Conservation (phyloP, 2,113 vertebrate genomes). For the Myanophis thanlyinensis region DNA sequence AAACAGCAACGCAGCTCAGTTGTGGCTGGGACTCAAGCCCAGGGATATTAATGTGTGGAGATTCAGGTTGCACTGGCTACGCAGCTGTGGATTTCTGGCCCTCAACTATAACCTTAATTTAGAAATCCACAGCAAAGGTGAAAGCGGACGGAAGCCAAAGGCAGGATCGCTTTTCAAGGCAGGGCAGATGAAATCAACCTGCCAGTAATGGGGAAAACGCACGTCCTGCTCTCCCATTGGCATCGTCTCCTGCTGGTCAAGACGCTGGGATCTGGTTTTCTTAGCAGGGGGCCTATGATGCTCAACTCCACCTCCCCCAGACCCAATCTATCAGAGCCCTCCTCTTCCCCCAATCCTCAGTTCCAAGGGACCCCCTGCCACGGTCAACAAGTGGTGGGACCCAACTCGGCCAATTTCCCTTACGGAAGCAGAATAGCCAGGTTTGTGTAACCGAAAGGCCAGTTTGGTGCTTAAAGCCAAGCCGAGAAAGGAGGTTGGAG, state of each 20-base stretch:
- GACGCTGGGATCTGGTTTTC: accelerated
- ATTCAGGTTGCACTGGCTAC: not conserved
- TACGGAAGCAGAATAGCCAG: not conserved
- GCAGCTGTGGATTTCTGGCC: not conserved
- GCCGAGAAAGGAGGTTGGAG: not conserved
- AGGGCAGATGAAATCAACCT: not conserved
- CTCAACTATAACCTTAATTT: not conserved
- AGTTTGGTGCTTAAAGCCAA: not conserved
- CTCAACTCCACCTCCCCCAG: not conserved
- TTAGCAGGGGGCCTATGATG: not conserved
- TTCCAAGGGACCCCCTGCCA: not conserved
- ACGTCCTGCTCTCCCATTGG: too few relatives aligned
- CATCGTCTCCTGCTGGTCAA: not conserved
- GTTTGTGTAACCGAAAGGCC: not conserved
- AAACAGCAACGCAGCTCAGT: not conserved
- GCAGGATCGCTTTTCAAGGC: not conserved
- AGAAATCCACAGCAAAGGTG: not conserved
- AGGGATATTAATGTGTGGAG: not conserved
- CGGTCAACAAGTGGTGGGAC: not conserved
- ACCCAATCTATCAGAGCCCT: not conserved
- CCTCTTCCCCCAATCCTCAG: not conserved
- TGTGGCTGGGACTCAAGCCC: not conserved
- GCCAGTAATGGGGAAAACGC: not conserved
- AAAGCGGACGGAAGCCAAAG: not conserved
- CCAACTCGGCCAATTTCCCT: not conserved